phyloP scores from a whole-genome alignment of 2,113 vertebrate genomes.

The Gavia stellata region DNA sequence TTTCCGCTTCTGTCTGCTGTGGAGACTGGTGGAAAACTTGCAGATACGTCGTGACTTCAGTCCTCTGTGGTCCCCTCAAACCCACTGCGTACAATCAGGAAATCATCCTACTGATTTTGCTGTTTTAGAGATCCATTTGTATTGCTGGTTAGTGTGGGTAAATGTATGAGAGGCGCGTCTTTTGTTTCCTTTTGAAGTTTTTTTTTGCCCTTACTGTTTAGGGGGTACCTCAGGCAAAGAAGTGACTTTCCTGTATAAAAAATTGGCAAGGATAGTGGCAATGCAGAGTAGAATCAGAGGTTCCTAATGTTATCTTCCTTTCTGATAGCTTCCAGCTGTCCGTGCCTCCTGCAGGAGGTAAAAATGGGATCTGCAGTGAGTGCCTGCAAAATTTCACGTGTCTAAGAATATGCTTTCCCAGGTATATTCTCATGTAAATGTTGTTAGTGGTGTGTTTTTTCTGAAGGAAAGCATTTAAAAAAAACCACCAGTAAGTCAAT shows the following conservation, averaged over 20 bases:
- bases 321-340: neutral
- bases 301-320: neutral
- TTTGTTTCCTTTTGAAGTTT: neutral
- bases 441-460: neutral
- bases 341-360: neutral
- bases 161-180: neutral
- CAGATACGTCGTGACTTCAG: neutral
- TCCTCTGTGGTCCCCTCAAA: neutral
- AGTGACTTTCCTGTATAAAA: neutral
- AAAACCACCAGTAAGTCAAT: accelerated
- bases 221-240: neutral
- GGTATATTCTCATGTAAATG: neutral
- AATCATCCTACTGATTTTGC: neutral
- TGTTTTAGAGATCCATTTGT: neutral
- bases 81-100: neutral
- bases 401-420: neutral
- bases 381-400: neutral
- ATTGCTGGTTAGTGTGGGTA: neutral
- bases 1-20: neutral
- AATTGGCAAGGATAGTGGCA: neutral
- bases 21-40: neutral
- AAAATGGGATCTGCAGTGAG: neutral
- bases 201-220: neutral
- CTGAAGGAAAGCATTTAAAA: neutral
- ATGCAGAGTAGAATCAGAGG: neutral